Base-by-base conservation (phyloP, 2,797 vertebrate genomes). In the Miichthys miiuy region DNA sequence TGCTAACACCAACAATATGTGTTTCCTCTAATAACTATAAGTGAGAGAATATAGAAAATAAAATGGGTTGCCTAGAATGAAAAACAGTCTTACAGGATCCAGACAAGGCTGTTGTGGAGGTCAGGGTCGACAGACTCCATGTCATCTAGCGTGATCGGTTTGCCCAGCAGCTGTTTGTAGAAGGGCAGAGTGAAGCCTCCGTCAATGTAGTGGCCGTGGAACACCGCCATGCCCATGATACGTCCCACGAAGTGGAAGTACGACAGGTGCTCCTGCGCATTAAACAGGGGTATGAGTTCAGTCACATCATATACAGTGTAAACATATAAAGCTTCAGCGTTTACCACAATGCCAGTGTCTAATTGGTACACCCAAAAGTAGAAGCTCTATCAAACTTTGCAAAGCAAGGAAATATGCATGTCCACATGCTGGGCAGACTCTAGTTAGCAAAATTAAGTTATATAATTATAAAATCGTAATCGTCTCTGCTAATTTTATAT, bases 161-260 rank as follows among this genome's bases (percentile, higher is more conserved):
- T 99, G 65, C 98, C 98, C 48, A 99, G 95, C 94, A 99, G 91
- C 93, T 99, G 98, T 83, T 99, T 99, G 88, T 99, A 99, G 93
- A 99, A 99, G 76, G 98, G 98, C 91, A 99, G 91, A 0, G 98
- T 99, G 93, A 99, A 99, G 88, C 98, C 97, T 12, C 98, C 98
- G 0, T 99, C 97, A 0, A 99, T 99, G 89, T 99, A 99, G 95
- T 99, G 98, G 81, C 98, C 98, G 0, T 99, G 98, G 90, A 99
- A 99, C 79, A 99, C 98, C 3, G 98, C 98, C 98, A 99, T 98
- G 64, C 98, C 98, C 98, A 99, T 99, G 82, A 99, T 99, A 55
- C 97, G 94, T 11, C 98, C 98, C 87, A 99, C 98, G 12, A 99
- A 99, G 90, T 99, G 98, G 94, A 99, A 99, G 88, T 99, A 99